Conservation (phyloP, 2,113 vertebrate genomes). For the Oryzias javanicus region DNA sequence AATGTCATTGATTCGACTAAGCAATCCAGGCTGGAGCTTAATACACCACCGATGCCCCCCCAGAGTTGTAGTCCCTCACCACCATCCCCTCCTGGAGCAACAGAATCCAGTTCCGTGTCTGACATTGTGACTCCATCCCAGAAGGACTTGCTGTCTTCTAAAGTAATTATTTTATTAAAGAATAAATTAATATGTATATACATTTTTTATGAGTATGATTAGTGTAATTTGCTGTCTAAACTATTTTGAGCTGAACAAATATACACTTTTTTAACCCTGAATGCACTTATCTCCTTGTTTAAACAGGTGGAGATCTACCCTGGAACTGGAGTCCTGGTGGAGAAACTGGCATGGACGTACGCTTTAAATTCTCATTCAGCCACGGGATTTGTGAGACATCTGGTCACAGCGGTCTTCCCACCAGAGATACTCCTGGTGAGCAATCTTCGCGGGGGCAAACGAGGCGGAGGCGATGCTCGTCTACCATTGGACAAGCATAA, state of each 20-base stretch:
- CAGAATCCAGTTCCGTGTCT: too few relatives aligned
- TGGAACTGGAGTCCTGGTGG: slow-evolving; percentile 13
- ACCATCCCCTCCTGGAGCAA: too few relatives aligned
- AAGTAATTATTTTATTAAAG: slow-evolving; percentile 9
- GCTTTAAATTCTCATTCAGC: slow-evolving; percentile 11
- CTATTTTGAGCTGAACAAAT: neutral
- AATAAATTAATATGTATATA: slow-evolving; percentile 13
- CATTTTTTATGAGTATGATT: slow-evolving; percentile 1
- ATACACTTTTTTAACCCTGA: neutral
- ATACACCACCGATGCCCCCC: too few relatives aligned
- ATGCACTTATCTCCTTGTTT: slow-evolving; percentile 10
- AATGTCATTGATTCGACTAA: too few relatives aligned
- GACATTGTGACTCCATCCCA: too few relatives aligned
- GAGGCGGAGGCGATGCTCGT: too few relatives aligned
- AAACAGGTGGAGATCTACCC: slow-evolving; percentile 20
- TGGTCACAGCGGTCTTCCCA: slow-evolving; percentile 17
- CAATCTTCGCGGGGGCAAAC: too few relatives aligned
- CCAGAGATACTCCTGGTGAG: too few relatives aligned
- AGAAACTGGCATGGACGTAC: slow-evolving; percentile 8
- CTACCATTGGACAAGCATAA: neutral
- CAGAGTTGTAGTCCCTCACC: too few relatives aligned
- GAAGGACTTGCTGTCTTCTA: neutral
- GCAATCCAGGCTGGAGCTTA: too few relatives aligned
- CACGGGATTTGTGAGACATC: slow-evolving; percentile 18
- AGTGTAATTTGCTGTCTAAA: slow-evolving; percentile 6